Evolutionary conservation across 2,797 vertebrate species (phyloP).

Genomic region (Oreonectes daqikongensis): DNA sequence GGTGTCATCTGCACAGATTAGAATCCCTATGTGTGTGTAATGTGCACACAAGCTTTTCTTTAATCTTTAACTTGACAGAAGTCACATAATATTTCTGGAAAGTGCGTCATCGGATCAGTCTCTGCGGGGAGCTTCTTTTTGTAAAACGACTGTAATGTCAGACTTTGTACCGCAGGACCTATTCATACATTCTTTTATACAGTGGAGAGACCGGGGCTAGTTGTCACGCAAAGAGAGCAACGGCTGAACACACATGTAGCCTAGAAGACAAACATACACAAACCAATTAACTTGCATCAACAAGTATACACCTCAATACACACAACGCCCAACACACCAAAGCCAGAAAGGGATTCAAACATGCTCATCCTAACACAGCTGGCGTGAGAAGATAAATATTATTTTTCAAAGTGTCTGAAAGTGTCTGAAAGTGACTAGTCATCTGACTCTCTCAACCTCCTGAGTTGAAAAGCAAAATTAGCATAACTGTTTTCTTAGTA

Average conservation of each 20-base stretch:
- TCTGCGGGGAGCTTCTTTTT: neutral
- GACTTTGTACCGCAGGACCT: neutral
- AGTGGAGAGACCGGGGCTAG: neutral
- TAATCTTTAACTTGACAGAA: neutral
- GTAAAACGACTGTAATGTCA: neutral
- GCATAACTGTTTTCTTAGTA: neutral
- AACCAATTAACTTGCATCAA: neutral
- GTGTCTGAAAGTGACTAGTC: too few species aligned
- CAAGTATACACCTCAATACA: neutral
- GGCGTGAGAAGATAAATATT: neutral
- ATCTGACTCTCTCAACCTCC: neutral
- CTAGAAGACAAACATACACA: neutral
- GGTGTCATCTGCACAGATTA: neutral
- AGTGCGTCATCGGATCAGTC: neutral
- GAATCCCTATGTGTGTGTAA: too few species aligned
- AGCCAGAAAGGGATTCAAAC: too few species aligned
- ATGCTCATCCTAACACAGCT: neutral
- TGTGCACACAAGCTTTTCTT: neutral
- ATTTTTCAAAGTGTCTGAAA: neutral
- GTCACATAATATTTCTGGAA: slow-evolving; percentile 14
- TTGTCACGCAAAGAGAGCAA: neutral
- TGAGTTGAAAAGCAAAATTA: neutral
- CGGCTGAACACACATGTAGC: neutral
- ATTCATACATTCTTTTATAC: neutral
- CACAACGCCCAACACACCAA: neutral